Percentiles rank a stretch among this genome's conserved stretches.
Conservation (phyloP, 1,140 invertebrate species). For the Papilio aristodemus region DNA sequence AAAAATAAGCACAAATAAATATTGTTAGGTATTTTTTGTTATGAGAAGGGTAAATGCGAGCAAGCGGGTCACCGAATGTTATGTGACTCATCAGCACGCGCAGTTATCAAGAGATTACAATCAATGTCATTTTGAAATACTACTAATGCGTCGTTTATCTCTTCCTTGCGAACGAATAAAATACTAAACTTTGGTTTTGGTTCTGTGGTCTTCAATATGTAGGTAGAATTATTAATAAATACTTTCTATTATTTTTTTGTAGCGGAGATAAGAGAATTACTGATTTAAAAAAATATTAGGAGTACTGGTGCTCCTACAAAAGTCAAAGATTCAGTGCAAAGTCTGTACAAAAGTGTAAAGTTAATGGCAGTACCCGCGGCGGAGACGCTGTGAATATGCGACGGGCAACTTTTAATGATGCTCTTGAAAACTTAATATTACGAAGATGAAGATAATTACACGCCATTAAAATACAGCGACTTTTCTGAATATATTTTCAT, state of each 20-base stretch:
- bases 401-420: constrained; percentile 8
- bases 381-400: neutral
- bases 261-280: neutral
- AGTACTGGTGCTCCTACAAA: neutral
- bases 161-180: too few relatives aligned
- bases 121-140: too few relatives aligned
- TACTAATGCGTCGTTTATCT: too few relatives aligned
- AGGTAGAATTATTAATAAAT: too few relatives aligned
- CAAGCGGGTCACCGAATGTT: neutral
- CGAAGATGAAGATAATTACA: constrained; percentile 20
- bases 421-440: constrained; percentile 21
- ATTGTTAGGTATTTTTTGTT: neutral
- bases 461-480: constrained; percentile 11
- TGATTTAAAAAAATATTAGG: neutral
- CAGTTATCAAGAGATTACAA: too few relatives aligned
- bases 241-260: too few relatives aligned
- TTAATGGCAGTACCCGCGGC: neutral
- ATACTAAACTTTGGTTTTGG: too few relatives aligned
- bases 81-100: too few relatives aligned
- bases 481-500: constrained; percentile 5
- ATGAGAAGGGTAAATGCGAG: neutral
- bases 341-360: constrained; percentile 8
- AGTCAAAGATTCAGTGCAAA: neutral
- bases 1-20: neutral
- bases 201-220: too few relatives aligned